Conservation (phyloP, 2,797 vertebrate species). For the Odontamblyopus rebecca region DNA sequence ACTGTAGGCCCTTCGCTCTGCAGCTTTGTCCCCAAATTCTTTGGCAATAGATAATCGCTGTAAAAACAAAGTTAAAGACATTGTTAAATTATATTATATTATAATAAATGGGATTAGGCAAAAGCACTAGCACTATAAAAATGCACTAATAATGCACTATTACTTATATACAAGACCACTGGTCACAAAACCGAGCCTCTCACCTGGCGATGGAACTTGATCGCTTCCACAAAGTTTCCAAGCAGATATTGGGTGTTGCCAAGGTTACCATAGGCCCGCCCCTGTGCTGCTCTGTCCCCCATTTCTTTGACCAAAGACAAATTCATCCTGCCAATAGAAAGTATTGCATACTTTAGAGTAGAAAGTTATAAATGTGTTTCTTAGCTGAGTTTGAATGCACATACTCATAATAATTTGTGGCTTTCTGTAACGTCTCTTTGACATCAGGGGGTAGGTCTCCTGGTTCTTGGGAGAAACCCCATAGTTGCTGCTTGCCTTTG, state of each 20-base stretch:
- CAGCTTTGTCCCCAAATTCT: conserved; percentile 97
- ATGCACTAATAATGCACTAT: neutral
- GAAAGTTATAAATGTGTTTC: neutral
- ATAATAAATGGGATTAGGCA: too few species aligned
- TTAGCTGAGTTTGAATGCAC: conserved; percentile 46
- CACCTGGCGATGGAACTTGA: conserved; percentile 95
- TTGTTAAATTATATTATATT: too few species aligned
- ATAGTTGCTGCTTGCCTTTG: conserved; percentile 93
- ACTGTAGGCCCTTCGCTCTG: conserved; percentile 93
- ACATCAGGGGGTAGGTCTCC: conserved; percentile 86
- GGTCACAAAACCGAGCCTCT: conserved; percentile 27
- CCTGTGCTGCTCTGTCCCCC: conserved; percentile 92
- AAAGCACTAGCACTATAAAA: neutral
- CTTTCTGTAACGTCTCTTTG: conserved; percentile 87
- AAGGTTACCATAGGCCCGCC: conserved; percentile 92
- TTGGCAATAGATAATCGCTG: conserved; percentile 96
- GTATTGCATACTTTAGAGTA: neutral
- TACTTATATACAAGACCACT: neutral
- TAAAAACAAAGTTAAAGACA: neutral
- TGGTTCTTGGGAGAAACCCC: conserved; percentile 85
- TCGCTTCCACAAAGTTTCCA: conserved; percentile 92
- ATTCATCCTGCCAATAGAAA: conserved; percentile 83
- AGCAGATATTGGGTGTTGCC: conserved; percentile 97
- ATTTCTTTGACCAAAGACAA: conserved; percentile 93
- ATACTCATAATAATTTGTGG: conserved; percentile 94